phyloP scores from a whole-genome alignment of 2,113 vertebrate genomes.

The Odocoileus hemionus region DNA sequence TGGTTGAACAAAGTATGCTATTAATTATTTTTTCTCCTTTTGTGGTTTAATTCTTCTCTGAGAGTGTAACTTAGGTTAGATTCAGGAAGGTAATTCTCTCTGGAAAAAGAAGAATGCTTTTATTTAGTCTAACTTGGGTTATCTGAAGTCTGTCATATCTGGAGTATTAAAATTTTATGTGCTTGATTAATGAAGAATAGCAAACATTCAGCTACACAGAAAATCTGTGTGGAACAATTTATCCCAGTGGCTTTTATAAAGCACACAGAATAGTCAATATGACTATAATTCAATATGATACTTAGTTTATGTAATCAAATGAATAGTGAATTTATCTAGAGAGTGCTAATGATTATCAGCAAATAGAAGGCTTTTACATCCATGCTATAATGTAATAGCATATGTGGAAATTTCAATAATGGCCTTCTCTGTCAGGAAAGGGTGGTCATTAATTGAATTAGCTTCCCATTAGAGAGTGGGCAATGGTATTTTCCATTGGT shows the following conservation, averaged over 20 bases:
- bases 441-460: background rate
- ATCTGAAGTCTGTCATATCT: conserved; percentile 40
- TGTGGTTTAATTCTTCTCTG: conserved; percentile 32
- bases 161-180: conserved; percentile 44
- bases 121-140: conserved; percentile 36
- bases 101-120: conserved; percentile 48
- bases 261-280: background rate
- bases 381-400: conserved; percentile 5
- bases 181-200: conserved; percentile 60
- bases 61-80: conserved; percentile 2
- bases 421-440: conserved; percentile 14
- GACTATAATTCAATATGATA: background rate
- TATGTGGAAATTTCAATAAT: conserved; percentile 34
- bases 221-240: conserved; percentile 15
- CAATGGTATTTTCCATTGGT: conserved; percentile 29
- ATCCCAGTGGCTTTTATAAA: background rate
- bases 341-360: conserved; percentile 41
- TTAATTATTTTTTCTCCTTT: conserved; percentile 8
- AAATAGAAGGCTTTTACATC: conserved; percentile 40
- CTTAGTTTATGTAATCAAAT: conserved; percentile 59
- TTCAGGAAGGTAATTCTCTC: conserved; percentile 1
- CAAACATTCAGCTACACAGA: background rate
- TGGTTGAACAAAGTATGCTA: background rate
- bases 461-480: conserved; percentile 38
- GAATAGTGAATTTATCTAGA: conserved; percentile 40